A percentile compares a stretch with the other conserved stretches of the same genome.
phyloP scores from a whole-genome alignment of 1,140 invertebrate genomes.

The Aphelenchoides fujianensis region DNA sequence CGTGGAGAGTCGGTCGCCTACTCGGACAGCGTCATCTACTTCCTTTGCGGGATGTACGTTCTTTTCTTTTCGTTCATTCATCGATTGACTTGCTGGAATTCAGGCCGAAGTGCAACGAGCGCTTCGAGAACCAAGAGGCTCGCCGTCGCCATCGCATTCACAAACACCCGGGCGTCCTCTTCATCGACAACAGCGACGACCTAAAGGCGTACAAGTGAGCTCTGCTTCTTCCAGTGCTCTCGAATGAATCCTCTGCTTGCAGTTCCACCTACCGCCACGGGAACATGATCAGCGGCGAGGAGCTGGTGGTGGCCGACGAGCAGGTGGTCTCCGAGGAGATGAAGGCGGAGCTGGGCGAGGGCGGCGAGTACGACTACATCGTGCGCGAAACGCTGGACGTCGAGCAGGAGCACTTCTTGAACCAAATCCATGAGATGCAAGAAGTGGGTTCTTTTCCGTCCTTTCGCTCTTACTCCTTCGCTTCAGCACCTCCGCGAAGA shows the following conservation, averaged over 20 bases:
- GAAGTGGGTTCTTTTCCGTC: background rate
- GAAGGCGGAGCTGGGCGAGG: background rate
- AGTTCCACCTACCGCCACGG: background rate
- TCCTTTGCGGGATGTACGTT: constrained; percentile 23
- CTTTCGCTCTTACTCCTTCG: background rate
- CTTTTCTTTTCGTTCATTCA: no score
- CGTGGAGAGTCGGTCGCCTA: constrained; percentile 6
- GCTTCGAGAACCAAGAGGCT: constrained; percentile 8
- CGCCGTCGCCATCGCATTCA: constrained; percentile 1
- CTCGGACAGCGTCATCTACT: constrained; percentile 15
- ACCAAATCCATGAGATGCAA: background rate
- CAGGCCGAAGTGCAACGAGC: constrained; percentile 7
- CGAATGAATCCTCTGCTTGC: no score
- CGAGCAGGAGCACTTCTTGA: background rate
- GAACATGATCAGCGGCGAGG: constrained; percentile 2
- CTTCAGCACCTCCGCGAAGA: background rate
- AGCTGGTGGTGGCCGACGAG: constrained; percentile 17
- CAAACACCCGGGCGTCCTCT: constrained; percentile 10
- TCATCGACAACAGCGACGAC: constrained; percentile 21
- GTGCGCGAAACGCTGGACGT: background rate
- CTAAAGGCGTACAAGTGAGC: constrained; percentile 22
- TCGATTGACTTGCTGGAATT: no score
- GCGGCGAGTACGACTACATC: background rate
- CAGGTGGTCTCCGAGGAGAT: constrained; percentile 1
- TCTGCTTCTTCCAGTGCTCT: constrained; percentile 3